These are phyloP conservation scores for Sycobia sp. DNA, from an alignment of 1,140 invertebrate species.

Conservation along the genomic window DNA sequence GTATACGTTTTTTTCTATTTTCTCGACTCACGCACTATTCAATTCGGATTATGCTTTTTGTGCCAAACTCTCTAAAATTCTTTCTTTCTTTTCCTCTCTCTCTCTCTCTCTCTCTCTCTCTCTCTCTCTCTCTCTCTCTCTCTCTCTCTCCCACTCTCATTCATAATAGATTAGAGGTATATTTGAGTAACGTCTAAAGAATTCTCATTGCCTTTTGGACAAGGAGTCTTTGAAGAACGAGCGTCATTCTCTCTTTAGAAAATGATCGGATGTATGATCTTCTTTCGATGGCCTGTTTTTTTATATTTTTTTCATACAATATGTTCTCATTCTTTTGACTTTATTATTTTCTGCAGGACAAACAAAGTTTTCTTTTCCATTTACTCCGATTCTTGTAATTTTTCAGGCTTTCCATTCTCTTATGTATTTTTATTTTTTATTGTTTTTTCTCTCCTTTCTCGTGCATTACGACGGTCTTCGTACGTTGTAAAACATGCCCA, in stretches of 20 bases:
- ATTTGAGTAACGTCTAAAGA: constrained; percentile 37
- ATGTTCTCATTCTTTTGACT: constrained; percentile 32
- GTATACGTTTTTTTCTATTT: too few relatives aligned
- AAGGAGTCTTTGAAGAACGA: constrained; percentile 26
- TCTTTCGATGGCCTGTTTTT: neutral
- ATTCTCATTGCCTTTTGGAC: constrained; percentile 31
- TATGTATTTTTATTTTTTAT: neutral
- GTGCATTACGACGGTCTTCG: constrained; percentile 8
- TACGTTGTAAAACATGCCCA: constrained; percentile 20
- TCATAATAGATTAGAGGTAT: too few relatives aligned
- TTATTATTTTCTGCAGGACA: too few relatives aligned
- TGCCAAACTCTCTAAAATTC: too few relatives aligned
- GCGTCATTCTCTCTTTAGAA: constrained; percentile 29
- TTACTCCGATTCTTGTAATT: constrained; percentile 24
- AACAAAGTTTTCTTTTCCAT: too few relatives aligned
- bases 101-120: too few relatives aligned
- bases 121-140: too few relatives aligned
- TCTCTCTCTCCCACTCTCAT: constrained; percentile 38
- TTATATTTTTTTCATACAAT: constrained; percentile 15
- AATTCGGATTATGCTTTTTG: constrained; percentile 14
- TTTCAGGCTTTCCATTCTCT: neutral
- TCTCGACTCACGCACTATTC: too few relatives aligned
- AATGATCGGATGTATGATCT: constrained; percentile 25
- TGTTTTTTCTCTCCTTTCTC: constrained; percentile 7
- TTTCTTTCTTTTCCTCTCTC: too few relatives aligned